phyloP scores from a whole-genome alignment of 2,797 vertebrate species.

The Pantherophis vulpinus region DNA sequence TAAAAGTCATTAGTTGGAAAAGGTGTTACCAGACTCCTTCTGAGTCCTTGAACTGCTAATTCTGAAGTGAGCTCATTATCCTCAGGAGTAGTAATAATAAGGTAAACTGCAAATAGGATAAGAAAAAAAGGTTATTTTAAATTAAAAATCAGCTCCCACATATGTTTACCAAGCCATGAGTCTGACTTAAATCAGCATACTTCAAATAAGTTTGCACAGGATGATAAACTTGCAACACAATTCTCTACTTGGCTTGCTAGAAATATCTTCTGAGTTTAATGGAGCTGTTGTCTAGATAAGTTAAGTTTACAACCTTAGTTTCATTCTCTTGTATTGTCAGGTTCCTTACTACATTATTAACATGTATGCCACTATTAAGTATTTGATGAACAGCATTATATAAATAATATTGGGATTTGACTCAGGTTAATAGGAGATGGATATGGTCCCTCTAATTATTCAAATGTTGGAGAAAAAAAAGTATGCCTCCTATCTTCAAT shows the following conservation, averaged over 20 bases:
- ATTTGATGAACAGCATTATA: background rate
- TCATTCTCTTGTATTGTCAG: background rate
- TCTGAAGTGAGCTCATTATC: background rate
- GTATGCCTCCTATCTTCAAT: background rate
- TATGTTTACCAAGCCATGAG: background rate
- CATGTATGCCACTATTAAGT: background rate
- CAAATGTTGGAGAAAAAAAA: background rate
- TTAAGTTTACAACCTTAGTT: background rate
- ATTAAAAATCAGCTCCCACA: background rate
- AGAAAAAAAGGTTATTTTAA: background rate
- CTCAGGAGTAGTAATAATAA: background rate
- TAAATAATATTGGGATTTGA: background rate
- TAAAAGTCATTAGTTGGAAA: background rate
- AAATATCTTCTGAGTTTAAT: background rate
- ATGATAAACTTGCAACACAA: background rate
- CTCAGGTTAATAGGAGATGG: background rate
- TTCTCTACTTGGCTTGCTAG: background rate
- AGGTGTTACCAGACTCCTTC: background rate
- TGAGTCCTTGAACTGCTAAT: background rate
- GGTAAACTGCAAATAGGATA: background rate
- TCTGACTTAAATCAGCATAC: background rate
- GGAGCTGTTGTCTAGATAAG: background rate
- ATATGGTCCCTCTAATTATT: background rate
- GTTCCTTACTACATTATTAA: background rate
- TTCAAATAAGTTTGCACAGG: background rate